A percentile compares a stretch with the other conserved stretches of the same genome.
These are phyloP conservation scores for Steinernema carpocapsae DNA, from an alignment of 2,888 invertebrate genomes.

Conservation along the genomic window DNA sequence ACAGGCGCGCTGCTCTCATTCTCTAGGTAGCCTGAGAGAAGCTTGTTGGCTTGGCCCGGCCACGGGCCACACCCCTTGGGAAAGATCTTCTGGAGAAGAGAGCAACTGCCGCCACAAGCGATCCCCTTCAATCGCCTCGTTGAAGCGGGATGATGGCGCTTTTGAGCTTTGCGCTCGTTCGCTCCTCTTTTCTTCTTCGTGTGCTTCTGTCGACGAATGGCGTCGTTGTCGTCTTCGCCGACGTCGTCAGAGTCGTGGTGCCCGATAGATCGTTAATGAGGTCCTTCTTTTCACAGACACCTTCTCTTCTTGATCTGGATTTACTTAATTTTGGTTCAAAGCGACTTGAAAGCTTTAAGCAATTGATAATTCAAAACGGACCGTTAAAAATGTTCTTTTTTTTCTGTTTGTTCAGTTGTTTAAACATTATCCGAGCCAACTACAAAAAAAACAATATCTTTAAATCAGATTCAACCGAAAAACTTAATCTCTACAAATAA, in stretches of 20 bases:
- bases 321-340: no score
- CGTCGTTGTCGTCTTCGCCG: neutral
- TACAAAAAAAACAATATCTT: no score
- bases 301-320: slow-evolving; percentile 24
- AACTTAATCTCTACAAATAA: no score
- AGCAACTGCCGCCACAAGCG: slow-evolving; percentile 25
- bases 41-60: no score
- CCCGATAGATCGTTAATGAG: slow-evolving; percentile 27
- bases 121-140: slow-evolving; percentile 18
- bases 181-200: slow-evolving; percentile 32
- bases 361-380: no score
- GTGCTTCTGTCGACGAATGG: slow-evolving; percentile 20
- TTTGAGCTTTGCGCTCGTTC: slow-evolving; percentile 28
- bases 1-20: slow-evolving; percentile 22
- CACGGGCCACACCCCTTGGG: slow-evolving; percentile 20
- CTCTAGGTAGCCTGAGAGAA: slow-evolving; percentile 25
- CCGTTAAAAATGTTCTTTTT: no score
- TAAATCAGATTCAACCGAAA: no score
- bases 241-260: neutral
- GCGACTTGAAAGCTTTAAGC: no score
- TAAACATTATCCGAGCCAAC: no score
- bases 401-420: no score
- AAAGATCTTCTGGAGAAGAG: neutral
- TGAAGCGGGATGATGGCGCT: slow-evolving; percentile 20
- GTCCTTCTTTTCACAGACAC: slow-evolving; percentile 1